These are phyloP conservation scores for Phenacoccus solenopsis DNA, from an alignment of 1,140 invertebrate genomes.

Conservation along the genomic window DNA sequence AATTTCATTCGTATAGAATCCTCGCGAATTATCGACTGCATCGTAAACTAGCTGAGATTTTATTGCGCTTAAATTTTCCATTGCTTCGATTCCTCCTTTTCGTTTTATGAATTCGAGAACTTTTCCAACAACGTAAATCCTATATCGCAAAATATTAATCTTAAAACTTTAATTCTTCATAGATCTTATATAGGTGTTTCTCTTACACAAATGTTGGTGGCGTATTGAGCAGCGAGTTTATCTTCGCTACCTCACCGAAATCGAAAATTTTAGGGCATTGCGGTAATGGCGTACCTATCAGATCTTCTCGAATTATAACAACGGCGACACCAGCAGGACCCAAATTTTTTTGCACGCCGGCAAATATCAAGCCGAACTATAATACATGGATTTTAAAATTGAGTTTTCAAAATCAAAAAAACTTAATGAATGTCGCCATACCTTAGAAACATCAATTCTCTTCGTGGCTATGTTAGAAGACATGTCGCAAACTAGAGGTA, in stretches of 20 bases:
- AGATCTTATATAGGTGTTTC: too few species aligned
- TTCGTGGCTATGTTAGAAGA: constrained; percentile 91
- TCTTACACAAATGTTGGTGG: constrained; percentile 88
- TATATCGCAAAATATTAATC: too few species aligned
- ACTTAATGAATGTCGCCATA: too few species aligned
- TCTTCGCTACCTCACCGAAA: constrained; percentile 67
- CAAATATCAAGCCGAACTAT: constrained; percentile 88
- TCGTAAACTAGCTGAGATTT: constrained; percentile 77
- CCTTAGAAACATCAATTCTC: constrained; percentile 79
- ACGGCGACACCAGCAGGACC: constrained; percentile 86
- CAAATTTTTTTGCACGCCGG: constrained; percentile 95
- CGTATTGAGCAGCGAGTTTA: constrained; percentile 89
- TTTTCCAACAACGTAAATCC: constrained; percentile 81
- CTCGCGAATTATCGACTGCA: constrained; percentile 69
- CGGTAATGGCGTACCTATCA: constrained; percentile 62
- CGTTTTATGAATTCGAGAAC: constrained; percentile 86
- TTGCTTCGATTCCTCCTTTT: constrained; percentile 70
- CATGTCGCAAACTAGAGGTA: constrained; percentile 91
- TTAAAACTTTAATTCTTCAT: too few species aligned
- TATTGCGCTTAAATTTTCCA: constrained; percentile 51
- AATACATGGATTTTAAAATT: too few species aligned
- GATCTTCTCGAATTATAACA: constrained; percentile 85
- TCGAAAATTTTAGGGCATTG: constrained; percentile 75
- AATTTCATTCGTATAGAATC: constrained; percentile 75
- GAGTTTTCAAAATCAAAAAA: too few species aligned